Evolutionary conservation across 2,113 vertebrate species (phyloP).

Genomic region (Pseudorhombus dupliciocellatus): DNA sequence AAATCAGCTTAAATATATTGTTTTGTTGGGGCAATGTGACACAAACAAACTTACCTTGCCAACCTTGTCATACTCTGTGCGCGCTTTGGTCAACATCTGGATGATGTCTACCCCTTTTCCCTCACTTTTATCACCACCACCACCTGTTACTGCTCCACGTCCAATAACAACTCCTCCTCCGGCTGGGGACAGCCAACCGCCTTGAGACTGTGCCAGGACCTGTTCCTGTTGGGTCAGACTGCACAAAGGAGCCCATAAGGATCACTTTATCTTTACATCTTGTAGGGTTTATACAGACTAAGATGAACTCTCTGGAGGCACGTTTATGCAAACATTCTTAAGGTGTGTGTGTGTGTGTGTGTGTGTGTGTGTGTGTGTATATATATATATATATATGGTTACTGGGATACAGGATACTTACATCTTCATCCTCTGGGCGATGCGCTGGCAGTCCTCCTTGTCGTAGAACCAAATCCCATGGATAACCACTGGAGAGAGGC

Average conservation of each 20-base stretch:
- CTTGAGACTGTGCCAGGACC: constrained; percentile 81
- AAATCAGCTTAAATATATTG: background rate
- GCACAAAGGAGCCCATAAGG: constrained; percentile 22
- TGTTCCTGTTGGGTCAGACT: constrained; percentile 92
- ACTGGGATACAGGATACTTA: constrained; percentile 80
- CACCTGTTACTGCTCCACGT: background rate
- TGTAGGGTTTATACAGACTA: too few relatives aligned
- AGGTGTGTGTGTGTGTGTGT: too few relatives aligned
- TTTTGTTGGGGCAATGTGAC: background rate
- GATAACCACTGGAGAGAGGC: constrained; percentile 87
- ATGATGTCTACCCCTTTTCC: constrained; percentile 90
- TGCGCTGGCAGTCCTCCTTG: constrained; percentile 94
- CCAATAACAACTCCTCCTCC: constrained; percentile 30
- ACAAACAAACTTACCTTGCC: background rate
- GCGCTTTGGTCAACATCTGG: constrained; percentile 93
- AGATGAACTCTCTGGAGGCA: background rate
- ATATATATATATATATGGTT: constrained; percentile 14
- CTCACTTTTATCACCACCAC: constrained; percentile 54
- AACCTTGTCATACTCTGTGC: constrained; percentile 93
- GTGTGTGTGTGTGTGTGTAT: too few relatives aligned
- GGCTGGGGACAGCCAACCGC: constrained; percentile 78
- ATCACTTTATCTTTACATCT: background rate
- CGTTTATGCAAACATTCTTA: constrained; percentile 1
- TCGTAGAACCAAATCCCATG: constrained; percentile 99
- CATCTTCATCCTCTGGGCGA: constrained; percentile 94